Evolutionary conservation across 1,140 invertebrate genomes (phyloP), one percentile per base, ranked within the genome.

Genomic region (Pemphigus obesinymphae): DNA sequence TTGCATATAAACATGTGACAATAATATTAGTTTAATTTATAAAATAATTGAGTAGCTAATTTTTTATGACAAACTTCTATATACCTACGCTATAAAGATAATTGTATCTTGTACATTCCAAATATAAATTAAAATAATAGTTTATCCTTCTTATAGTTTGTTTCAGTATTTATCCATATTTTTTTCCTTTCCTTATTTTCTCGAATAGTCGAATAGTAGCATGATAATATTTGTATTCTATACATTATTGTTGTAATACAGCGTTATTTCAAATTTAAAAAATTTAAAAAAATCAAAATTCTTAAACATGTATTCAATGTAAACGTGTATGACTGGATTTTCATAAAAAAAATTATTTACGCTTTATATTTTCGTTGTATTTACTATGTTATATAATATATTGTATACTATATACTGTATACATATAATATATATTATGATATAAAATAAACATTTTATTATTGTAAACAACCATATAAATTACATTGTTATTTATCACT

Each of bases 1-100:
- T 29, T 20, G n/a, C n/a, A 45, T 29, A 20, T 48, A 20, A 50
- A 73, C 43, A 31, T 26, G 15, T 73, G 70, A 73, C 70, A 73
- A 73, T 73, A 73, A 73, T 48, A 48, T n/a, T 73, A 73, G 70
- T 48, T 31, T 73, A 73, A 73, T 31, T 73, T 48, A 43, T 73
- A 48, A 20, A 29, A 45, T 45, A 45, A 73, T 48, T 48, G 15
- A 23, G 20, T 43, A 68, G 63, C 63, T 23, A 40, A 40, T 68
- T 40, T 37, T 34, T 66, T 68, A 37, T 37, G 34, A 68, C 63
- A 26, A 70, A 23, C 37, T 26, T 40, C 23, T 58, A 26, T 26
- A 55, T 58, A 58, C 23, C 53, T 58, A 15, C 53, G 23, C 11
- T 58, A 5, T 26, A n/a, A n/a, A n/a, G n/a, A n/a, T n/a, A n/a